Base-by-base conservation (phyloP, 2,888 invertebrate species). In the Ormyrus labotus region DNA sequence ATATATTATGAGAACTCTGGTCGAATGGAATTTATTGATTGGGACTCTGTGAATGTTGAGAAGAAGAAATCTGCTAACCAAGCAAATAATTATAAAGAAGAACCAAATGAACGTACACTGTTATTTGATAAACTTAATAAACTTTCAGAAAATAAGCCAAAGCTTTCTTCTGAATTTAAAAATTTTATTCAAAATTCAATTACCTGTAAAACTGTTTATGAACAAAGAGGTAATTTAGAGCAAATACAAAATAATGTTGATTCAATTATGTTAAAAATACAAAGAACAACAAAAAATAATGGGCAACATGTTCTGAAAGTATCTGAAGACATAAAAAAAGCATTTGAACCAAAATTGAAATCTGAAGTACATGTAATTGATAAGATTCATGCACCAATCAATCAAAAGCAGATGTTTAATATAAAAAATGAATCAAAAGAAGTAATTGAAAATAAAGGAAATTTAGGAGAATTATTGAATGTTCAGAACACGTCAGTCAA, bases 161-260 rank as follows among this genome's bases (percentile, higher is more conserved):
- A 55, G 53, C 51, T 19, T 57, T 19, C 61, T n/a, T 0, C 48
- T 47, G 71, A 70, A 13, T 74, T 78, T 55, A 11, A 45, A 5
- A 78, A 78, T 51, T 81, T 81, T 68, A 67, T 81, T 45, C n/a
- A 67, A 45, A 76, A 81, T 69, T 19, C 67, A 8, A 63, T 47
- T 55, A 68, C 65, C 9, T 2, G 10, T 45, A 34, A 70, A 47
- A 57, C 57, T 50, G n/a, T 73, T 19, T 82, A 69, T 63, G 34
- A 60, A 55, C 47, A 34, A 6, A 6, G 10, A 55, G 65, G 64
- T 70, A 81, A 81, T 65, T 5, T 78, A 53, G 8, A 45, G 19
- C n/a, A 58, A 60, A 57, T 58, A 6, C 10, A 7, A 13, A 61
- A 58, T 68, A 8, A 48, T 13, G 58, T 47, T 48, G 68, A 75